Percentiles rank a stretch among this genome's conserved stretches.
These are phyloP conservation scores for Dendrocincla fuliginosa DNA, from an alignment of 2,797 vertebrate species.

Conservation along the genomic window DNA sequence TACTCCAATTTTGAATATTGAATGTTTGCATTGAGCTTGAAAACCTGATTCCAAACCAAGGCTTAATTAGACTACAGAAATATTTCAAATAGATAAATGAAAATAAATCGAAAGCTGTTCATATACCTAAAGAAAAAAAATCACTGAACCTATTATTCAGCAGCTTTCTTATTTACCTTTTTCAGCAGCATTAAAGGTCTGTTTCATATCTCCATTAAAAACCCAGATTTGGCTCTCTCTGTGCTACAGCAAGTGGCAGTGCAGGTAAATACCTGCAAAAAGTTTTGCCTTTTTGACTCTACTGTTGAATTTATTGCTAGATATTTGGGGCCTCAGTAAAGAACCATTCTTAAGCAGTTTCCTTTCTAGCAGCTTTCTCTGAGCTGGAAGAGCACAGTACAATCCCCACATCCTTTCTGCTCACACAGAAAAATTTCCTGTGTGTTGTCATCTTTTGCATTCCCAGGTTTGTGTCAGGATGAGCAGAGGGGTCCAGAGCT, in stretches of 20 bases:
- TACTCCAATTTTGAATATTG: neutral
- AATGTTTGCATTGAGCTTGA: neutral
- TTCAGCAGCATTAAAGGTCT: neutral
- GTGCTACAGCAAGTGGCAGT: neutral
- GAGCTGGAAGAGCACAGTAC: neutral
- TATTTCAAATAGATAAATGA: neutral
- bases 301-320: neutral
- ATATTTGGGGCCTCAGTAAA: neutral
- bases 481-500: constrained; percentile 5
- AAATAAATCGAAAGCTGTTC: neutral
- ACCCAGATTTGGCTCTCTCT: neutral
- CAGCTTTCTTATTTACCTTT: neutral
- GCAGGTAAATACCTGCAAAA: neutral
- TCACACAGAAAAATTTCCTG: neutral
- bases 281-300: neutral
- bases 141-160: neutral
- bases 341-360: neutral
- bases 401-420: neutral
- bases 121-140: neutral
- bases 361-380: neutral
- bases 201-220: neutral
- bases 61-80: neutral
- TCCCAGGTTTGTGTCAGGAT: neutral
- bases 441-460: neutral
- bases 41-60: neutral